Evolutionary conservation across 2,888 invertebrate genomes (phyloP), one percentile per base, ranked within the genome.

Genomic region (Dyspetes luteomarginatus): DNA sequence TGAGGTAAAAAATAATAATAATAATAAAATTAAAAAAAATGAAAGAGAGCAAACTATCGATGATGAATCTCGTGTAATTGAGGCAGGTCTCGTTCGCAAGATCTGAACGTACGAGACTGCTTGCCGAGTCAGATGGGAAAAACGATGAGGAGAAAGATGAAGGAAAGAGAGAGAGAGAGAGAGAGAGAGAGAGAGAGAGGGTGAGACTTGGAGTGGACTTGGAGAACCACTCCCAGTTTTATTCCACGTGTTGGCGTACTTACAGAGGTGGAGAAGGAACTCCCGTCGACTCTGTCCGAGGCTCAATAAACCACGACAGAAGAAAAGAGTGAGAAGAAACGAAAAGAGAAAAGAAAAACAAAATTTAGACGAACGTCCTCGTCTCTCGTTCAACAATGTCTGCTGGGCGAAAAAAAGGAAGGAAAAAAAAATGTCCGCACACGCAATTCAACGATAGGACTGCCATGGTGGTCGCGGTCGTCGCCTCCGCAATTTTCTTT

Each of bases 371-470:
- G 19, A 78, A 68, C 43, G 36, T 75, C 73, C 67, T 83, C 84
- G 84, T 82, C 36, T 62, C 48, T 72, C 58, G 86, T 86, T 86
- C 84, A 75, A 80, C 80, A 75, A 75, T 80, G 80, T 71, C 69
- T 26, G 52, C 36, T 2, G 9, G 36, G 19, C 4, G 7, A 68
- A 28, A 68, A 41, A 60, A 43, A 43, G 24, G 9, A 55, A 45
- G 45, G 60, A 45, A 52, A 77, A 85, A 86, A 85, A 86, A 87
- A 82, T 68, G 48, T 72, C 83, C 86, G 85, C 87, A 85, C 86
- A 86, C 86, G 88, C 88, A 84, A 85, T 85, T 84, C 83, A 81
- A 56, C 80, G 85, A 79, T 75, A 76, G 79, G 73, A 62, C 78
- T 74, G 43, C 60, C 52, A 48, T 75, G 55, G 72, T 74, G 76